Conservation (phyloP, 1,140 invertebrate species). For the Diorhabda carinulata region DNA sequence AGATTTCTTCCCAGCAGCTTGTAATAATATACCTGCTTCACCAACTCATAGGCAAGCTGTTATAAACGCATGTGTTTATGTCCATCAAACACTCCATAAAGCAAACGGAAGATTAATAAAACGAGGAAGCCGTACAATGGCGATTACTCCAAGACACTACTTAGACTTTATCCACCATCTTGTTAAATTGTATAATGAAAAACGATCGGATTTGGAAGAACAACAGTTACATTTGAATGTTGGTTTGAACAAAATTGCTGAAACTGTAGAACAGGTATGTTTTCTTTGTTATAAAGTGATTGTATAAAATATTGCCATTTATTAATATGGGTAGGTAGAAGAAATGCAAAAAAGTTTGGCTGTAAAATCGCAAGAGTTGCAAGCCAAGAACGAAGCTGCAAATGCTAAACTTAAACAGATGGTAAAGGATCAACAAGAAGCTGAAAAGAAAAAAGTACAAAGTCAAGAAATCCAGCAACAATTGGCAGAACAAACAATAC, state of each 20-base stretch:
- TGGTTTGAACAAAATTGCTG: conserved; percentile 96
- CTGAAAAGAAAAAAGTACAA: conserved; percentile 97
- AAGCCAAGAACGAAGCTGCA: conserved; percentile 98
- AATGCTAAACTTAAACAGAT: conserved; percentile 98
- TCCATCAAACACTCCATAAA: conserved; percentile 94
- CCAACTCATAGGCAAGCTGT: conserved; percentile 90
- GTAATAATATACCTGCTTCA: conserved; percentile 68
- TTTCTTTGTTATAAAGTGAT: not conserved
- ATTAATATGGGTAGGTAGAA: conserved; percentile 65
- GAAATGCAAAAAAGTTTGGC: conserved; percentile 99
- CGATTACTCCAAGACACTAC: conserved; percentile 97
- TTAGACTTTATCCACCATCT: conserved; percentile 99
- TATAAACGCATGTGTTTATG: conserved; percentile 96
- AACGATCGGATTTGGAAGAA: conserved; percentile 96
- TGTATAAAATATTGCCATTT: not conserved
- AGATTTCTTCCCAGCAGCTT: conserved; percentile 83
- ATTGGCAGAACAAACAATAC: conserved; percentile 83
- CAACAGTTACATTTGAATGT: conserved; percentile 99
- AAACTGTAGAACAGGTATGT: conserved; percentile 89
- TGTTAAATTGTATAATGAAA: conserved; percentile 96
- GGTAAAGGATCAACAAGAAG: conserved; percentile 99
- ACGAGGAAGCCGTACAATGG: conserved; percentile 90
- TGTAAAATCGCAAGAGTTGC: conserved; percentile 88
- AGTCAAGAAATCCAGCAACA: conserved; percentile 95
- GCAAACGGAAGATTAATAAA: conserved; percentile 87